phyloP scores from a whole-genome alignment of 2,888 invertebrate species.

The Elysia crispata region DNA sequence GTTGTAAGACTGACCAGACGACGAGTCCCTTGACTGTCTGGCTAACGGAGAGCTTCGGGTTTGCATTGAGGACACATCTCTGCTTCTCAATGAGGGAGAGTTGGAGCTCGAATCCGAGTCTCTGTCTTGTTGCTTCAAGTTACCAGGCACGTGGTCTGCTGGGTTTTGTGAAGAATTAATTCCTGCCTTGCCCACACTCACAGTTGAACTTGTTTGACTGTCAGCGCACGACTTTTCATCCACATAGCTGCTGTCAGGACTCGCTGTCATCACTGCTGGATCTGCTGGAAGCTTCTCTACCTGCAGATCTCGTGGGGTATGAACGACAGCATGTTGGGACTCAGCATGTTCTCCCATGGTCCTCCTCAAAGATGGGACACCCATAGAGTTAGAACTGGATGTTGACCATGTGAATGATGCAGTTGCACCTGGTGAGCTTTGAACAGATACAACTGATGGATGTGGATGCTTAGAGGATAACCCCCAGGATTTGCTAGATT shows the following conservation, averaged over 20 bases:
- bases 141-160: constrained; percentile 3
- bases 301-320: constrained; percentile 49
- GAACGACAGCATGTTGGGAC: constrained; percentile 19
- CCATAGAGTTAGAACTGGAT: not conserved
- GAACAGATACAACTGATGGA: not conserved
- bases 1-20: not conserved
- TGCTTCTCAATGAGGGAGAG: not conserved
- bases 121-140: not conserved
- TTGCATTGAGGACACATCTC: not conserved
- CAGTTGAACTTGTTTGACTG: constrained; percentile 27
- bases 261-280: constrained; percentile 60
- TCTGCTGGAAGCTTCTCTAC: constrained; percentile 59
- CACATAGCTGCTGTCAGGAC: constrained; percentile 69
- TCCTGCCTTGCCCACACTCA: not conserved
- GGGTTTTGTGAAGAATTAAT: not conserved
- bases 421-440: not conserved
- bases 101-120: constrained; percentile 6
- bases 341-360: not conserved
- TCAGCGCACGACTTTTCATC: constrained; percentile 37
- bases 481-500: not conserved
- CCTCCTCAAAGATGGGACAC: not conserved
- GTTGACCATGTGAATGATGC: not conserved
- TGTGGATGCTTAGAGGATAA: too few species aligned
- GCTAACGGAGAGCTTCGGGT: too few species aligned
- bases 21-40: not conserved